Evolutionary conservation across 2,888 invertebrate species (phyloP), one percentile per base, ranked within the genome.

Genomic region (Meteorus cinctellus): DNA sequence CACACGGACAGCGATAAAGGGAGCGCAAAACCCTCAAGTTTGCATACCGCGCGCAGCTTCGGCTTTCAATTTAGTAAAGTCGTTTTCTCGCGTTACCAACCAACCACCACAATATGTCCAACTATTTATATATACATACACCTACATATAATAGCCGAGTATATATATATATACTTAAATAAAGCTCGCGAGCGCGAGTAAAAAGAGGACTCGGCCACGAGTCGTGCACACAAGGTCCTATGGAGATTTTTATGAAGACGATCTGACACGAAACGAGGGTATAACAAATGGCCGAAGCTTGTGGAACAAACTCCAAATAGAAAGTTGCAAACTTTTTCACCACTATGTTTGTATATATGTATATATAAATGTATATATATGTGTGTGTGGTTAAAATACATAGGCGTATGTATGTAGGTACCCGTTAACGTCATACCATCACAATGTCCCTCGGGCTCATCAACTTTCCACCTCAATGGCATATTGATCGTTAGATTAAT

Each of bases 401-500:
- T 45, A 45, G 45, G 3, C 8, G 34, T 6, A 34, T 34, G 24
- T 24, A 48, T 48, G 48, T 48, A n/a, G n/a, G 10, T 48, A n/a
- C n/a, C 48, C 48, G 8, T 55, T 55, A 55, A 55, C 55, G 8
- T 19, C n/a, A 55, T 24, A 55, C 55, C 55, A 55, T 55, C 55
- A 55, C 24, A 55, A 55, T 55, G 55, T 72, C 72, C 72, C 62
- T 62, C 48, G 60, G 72, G 63, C 76, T 76, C 72, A 76, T 76
- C 72, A 76, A 76, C 72, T 72, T 76, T 68, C 69, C 51, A 63
- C 72, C 68, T 69, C 68, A 63, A 76, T 76, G 72, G 76, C 72
- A 76, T 76, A 76, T 76, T 72, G 76, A 76, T 76, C 72, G 76
- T 69, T 72, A 63, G 72, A 76, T 72, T 76, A 76, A 76, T 76